Evolutionary conservation across 2,797 vertebrate genomes (phyloP).

Genomic region (Propithecus perrieri): DNA sequence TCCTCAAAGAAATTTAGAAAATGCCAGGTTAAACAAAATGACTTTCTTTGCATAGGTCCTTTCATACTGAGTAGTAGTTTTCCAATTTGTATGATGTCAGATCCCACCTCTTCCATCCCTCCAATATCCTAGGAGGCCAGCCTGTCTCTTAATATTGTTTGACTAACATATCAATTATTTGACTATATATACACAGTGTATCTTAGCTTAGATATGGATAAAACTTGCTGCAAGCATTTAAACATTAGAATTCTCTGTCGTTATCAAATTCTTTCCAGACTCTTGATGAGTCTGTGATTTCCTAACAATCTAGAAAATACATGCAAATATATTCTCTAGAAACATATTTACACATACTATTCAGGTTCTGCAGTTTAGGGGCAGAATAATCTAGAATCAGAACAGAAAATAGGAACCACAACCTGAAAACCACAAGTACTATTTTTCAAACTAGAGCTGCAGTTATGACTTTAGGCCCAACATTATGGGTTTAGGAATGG

Average conservation of each 20-base stretch:
- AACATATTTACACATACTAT: conserved; percentile 54
- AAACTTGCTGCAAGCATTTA: background rate
- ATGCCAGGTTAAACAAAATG: conserved; percentile 51
- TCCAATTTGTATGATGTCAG: conserved; percentile 4
- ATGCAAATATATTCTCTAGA: background rate
- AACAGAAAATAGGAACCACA: conserved; percentile 75
- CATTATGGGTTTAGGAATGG: background rate
- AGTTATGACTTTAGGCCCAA: conserved; percentile 53
- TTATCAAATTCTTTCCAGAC: background rate
- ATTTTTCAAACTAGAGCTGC: conserved; percentile 62
- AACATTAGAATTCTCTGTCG: conserved; percentile 25
- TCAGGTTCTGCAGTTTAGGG: background rate
- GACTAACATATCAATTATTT: background rate
- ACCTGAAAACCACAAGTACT: conserved; percentile 69
- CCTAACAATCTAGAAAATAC: conserved; percentile 44
- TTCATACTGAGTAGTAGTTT: background rate
- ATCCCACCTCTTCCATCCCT: background rate
- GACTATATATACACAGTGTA: background rate
- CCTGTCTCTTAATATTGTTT: background rate
- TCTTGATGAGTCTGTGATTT: conserved; percentile 49
- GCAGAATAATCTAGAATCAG: conserved; percentile 64
- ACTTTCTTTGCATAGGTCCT: conserved; percentile 42
- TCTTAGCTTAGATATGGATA: conserved; percentile 2
- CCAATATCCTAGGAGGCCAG: background rate
- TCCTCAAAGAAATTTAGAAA: conserved; percentile 46